Percentiles rank a stretch among this genome's conserved stretches.
These are phyloP conservation scores for Chloebia gouldiae DNA, from an alignment of 2,113 vertebrate genomes.

Conservation along the genomic window DNA sequence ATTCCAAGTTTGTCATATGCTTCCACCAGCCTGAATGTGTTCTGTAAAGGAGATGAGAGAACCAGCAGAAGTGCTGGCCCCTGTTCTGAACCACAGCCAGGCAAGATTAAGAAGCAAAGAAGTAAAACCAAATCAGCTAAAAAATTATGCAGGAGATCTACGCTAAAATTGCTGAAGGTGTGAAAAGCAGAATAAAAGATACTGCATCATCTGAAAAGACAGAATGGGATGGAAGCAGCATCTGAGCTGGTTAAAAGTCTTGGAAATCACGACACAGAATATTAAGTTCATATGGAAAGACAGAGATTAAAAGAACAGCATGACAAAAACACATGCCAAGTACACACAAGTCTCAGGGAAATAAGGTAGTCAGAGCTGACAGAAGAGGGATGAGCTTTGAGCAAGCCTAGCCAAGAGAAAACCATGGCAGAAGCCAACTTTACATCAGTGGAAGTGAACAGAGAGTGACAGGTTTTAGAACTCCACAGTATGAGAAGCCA, in stretches of 20 bases:
- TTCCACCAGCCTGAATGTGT: neutral
- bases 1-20: neutral
- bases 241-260: neutral
- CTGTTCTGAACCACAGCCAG: neutral
- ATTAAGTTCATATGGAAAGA: neutral
- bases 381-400: constrained; percentile 19
- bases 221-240: neutral
- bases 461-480: constrained; percentile 17
- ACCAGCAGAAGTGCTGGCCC: neutral
- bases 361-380: neutral
- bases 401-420: constrained; percentile 30
- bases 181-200: neutral
- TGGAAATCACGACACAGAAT: neutral
- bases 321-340: neutral
- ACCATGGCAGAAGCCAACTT: constrained; percentile 9
- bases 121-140: neutral
- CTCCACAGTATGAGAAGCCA: neutral
- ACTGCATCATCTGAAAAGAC: neutral
- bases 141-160: neutral
- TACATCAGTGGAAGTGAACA: neutral
- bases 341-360: neutral
- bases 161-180: neutral
- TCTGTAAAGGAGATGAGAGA: neutral
- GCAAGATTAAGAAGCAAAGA: neutral
- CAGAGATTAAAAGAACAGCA: neutral